phyloP scores from a whole-genome alignment of 35 echinoderm and acorn worm species.

The Heliocidaris erythrogramma region DNA sequence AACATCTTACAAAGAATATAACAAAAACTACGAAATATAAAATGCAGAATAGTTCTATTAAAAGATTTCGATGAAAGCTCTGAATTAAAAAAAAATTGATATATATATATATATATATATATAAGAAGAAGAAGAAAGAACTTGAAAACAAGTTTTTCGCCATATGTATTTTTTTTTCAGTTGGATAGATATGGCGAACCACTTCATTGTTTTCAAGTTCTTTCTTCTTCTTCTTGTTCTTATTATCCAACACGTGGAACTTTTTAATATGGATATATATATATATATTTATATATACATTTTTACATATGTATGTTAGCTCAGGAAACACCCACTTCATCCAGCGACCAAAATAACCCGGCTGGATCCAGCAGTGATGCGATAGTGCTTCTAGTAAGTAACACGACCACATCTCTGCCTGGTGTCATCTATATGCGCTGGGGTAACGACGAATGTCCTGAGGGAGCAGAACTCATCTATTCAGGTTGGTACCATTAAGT shows the following conservation, averaged over 20 bases:
- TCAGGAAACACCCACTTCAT: background rate
- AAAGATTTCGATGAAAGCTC: background rate
- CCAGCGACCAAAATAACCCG: background rate
- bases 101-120: too few relatives aligned
- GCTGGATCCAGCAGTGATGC: background rate
- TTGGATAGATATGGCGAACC: too few relatives aligned
- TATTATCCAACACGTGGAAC: too few relatives aligned
- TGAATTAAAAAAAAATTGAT: background rate
- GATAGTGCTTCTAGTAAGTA: background rate
- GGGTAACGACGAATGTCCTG: background rate
- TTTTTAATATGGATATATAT: too few relatives aligned
- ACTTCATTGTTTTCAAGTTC: too few relatives aligned
- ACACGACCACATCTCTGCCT: background rate
- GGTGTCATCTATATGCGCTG: slow-evolving; percentile 14
- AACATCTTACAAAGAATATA: background rate
- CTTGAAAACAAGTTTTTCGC: too few relatives aligned
- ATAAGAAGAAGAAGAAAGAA: too few relatives aligned
- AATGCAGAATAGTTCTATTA: too few relatives aligned
- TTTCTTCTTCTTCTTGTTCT: too few relatives aligned
- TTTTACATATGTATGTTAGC: background rate
- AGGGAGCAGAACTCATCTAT: background rate
- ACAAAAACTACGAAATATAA: too few relatives aligned
- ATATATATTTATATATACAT: too few relatives aligned
- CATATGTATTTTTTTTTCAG: too few relatives aligned
- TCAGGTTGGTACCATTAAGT: background rate